Conservation (phyloP, 2,797 vertebrate species). For the Telmatherina bonti region DNA sequence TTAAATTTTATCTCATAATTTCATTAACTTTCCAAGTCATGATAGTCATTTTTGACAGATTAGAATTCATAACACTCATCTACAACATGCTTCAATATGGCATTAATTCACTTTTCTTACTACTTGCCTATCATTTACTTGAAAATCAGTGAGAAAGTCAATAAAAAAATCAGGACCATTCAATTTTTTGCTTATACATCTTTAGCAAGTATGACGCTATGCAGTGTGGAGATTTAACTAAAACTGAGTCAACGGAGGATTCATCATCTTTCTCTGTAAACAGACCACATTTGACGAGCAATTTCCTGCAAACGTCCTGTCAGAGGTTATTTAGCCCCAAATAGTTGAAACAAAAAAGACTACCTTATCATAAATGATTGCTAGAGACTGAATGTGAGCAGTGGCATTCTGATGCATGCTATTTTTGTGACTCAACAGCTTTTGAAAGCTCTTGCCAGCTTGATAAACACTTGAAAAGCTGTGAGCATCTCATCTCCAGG, state of each 20-base stretch:
- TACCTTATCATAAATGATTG: slow-evolving; percentile 67
- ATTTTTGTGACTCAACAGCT: slow-evolving; percentile 78
- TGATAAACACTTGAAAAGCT: slow-evolving; percentile 80
- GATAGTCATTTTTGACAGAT: neutral
- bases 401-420: slow-evolving; percentile 72
- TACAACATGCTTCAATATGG: neutral
- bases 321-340: slow-evolving; percentile 35
- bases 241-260: slow-evolving; percentile 39
- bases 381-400: slow-evolving; percentile 62
- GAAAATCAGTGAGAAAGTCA: neutral
- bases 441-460: slow-evolving; percentile 70
- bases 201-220: slow-evolving; percentile 10
- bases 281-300: slow-evolving; percentile 57
- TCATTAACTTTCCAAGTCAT: neutral
- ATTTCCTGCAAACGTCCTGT: slow-evolving; percentile 66
- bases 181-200: neutral
- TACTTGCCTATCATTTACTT: neutral
- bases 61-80: neutral
- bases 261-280: slow-evolving; percentile 63
- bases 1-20: neutral
- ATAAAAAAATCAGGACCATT: slow-evolving; percentile 11
- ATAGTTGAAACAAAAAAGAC: slow-evolving; percentile 54
- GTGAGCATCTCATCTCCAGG: slow-evolving; percentile 60
- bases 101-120: too few relatives aligned
- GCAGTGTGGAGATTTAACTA: slow-evolving; percentile 39